Base-by-base conservation (phyloP, 2,113 vertebrate genomes). In the Nestor notabilis region DNA sequence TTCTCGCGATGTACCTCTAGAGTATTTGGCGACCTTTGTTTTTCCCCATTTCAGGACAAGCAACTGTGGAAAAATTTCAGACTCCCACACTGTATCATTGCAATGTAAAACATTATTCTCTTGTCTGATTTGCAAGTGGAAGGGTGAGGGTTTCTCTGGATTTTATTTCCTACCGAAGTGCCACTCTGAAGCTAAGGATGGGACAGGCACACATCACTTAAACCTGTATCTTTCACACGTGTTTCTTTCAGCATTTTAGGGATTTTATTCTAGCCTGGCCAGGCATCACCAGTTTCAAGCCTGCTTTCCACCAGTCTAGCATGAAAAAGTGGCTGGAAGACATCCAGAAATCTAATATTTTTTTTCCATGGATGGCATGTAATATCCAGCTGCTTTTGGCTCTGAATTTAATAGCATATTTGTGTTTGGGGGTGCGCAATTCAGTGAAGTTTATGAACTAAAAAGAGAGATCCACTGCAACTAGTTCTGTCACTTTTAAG, bases 391-490 rank as follows among this genome's bases (percentile, higher is more conserved):
- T 6, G 10, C 56, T 94, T 94, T 89, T 90, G 66, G 41, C 60
- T 92, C 58, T 28, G 44, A 80, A 89, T 91, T 50, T 89, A 89
- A 65, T 63, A 35, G 9, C 47, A 25, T 85, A 53, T 87, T 89
- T 92, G 55, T 80, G 75, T 93, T 88, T 87, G 65, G 58, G 46
- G 56, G 33, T 6, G 20, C 3, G 56, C 80, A 96, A 96, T 94
- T 79, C 91, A 69, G 76, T 93, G 4, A 53, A 52, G 10, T 93
- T 87, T 90, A 71, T 94, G 76, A 94, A 89, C 88, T 95, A 77
- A 83, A 71, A 89, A 87, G 80, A 75, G 60, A 85, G 35, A 81
- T 72, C 80, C n/a, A 44, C 46, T 61, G 33, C 24, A 90, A 39
- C 61, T 28, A 47, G 16, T 72, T 85, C 60, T 84, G 35, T 70